These are phyloP conservation scores for Labeo calbasu DNA, from an alignment of 2,797 vertebrate species.

Conservation along the genomic window DNA sequence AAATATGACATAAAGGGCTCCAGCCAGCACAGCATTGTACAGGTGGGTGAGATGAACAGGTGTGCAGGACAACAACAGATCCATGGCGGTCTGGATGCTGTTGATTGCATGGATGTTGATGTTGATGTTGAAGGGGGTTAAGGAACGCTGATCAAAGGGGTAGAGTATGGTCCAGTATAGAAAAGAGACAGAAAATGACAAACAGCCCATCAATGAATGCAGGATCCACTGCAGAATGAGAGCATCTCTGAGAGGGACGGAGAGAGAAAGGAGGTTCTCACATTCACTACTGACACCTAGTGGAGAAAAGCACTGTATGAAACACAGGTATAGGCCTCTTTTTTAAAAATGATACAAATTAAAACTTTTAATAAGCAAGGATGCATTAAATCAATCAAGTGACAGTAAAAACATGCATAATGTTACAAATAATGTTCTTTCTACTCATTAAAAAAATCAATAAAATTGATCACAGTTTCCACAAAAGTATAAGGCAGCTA, in stretches of 20 bases:
- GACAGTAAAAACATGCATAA: background rate
- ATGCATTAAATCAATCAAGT: background rate
- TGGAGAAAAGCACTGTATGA: slow-evolving; percentile 12
- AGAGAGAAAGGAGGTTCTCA: slow-evolving; percentile 14
- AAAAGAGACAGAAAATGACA: slow-evolving; percentile 47
- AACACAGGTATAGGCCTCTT: background rate
- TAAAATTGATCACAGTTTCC: no score
- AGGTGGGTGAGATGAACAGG: slow-evolving; percentile 58
- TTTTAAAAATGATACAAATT: no score
- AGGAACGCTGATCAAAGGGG: background rate
- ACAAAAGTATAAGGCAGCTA: no score
- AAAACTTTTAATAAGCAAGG: background rate
- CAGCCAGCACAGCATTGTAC: slow-evolving; percentile 31
- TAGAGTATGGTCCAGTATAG: slow-evolving; percentile 58
- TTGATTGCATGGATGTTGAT: slow-evolving; percentile 59
- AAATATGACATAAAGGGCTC: slow-evolving; percentile 48
- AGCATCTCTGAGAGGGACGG: slow-evolving; percentile 5
- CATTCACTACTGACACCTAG: slow-evolving; percentile 31
- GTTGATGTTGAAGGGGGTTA: slow-evolving; percentile 55
- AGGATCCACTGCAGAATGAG: slow-evolving; percentile 58
- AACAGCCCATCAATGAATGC: slow-evolving; percentile 38
- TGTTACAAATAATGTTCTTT: background rate
- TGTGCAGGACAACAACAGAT: slow-evolving; percentile 51
- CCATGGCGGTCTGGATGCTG: slow-evolving; percentile 52
- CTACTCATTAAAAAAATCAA: no score